Base-by-base conservation (phyloP, 2,888 invertebrate species). In the Acanthosepion esculentum region DNA sequence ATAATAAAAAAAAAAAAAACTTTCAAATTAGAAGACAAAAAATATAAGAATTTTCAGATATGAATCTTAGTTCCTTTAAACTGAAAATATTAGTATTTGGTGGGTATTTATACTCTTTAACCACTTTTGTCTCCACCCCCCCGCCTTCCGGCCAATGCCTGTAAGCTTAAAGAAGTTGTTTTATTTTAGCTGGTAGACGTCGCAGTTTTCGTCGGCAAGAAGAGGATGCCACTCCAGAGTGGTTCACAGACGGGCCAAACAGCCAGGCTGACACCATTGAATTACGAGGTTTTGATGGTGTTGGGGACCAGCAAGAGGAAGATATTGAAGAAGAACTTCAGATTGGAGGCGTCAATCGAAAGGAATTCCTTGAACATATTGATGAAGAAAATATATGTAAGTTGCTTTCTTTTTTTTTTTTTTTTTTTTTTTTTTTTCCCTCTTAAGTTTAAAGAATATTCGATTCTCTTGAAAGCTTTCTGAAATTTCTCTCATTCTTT, bases 201-300 rank as follows among this genome's bases (percentile, higher is more conserved):
- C 95, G 95, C 48, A 94, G 95, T 50, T 94, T 92, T 48, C 94
- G 94, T 59, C 91, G 94, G 48, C 94, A 95, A 33, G 95, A 96
- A 5, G 94, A 94, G 95, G 98, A 98, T 96, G 98, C 98, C 96
- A 99, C 99, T 97, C 99, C 99, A 7, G 99, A 99, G 97, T 99
- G 99, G 99, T 98, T 98, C 96, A 98, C 98, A 95, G 98, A 98
- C 95, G 99, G 99, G 93, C 99, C 99, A 93, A 98, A 98, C 95
- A 99, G 99, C 95, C 98, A 99, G 97, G 98, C 98, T 97, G 99
- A 99, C 96, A 99, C 99, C 91, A 99, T 99, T 96, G 99, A 99
- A 97, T 98, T 99, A 96, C 98, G 98, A 94, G 99, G 99, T 41
- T 99, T 99, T 97, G 99, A 99, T 64, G 95, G 95, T 96, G 99